Percentiles rank a stretch among this genome's conserved stretches.
Evolutionary conservation across 2,888 invertebrate species (phyloP).

Genomic region (Xylocampa areola): DNA sequence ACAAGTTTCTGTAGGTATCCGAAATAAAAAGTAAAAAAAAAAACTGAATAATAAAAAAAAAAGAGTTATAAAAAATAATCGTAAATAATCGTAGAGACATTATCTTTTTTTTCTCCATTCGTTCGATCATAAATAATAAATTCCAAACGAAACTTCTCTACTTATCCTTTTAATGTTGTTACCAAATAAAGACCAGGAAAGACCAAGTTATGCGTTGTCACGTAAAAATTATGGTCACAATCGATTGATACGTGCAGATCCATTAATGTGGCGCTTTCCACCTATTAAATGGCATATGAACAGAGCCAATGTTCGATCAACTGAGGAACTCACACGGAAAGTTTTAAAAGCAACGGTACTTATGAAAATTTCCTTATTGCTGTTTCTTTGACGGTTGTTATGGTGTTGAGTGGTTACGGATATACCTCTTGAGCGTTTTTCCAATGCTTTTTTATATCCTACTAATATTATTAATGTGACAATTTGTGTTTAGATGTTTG

Average conservation of each 20-base stretch:
- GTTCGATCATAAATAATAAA: too few relatives aligned
- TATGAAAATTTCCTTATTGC: constrained; percentile 1
- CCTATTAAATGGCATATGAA: not conserved
- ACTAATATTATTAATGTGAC: too few relatives aligned
- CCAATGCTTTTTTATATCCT: constrained; percentile 2
- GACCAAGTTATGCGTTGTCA: constrained; percentile 44
- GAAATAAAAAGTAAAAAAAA: too few relatives aligned
- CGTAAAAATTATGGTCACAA: constrained; percentile 33
- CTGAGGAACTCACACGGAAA: not conserved
- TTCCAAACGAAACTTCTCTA: not conserved
- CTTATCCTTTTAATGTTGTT: constrained; percentile 1
- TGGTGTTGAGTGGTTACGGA: constrained; percentile 15
- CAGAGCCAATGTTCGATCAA: constrained; percentile 15
- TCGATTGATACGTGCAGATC: constrained; percentile 55
- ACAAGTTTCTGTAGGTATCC: too few relatives aligned
- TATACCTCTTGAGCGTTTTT: not conserved
- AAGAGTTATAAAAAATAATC: too few relatives aligned
- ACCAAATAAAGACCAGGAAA: constrained; percentile 21
- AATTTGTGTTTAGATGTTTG: too few relatives aligned
- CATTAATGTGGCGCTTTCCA: constrained; percentile 55
- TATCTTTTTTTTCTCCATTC: too few relatives aligned
- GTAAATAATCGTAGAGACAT: too few relatives aligned
- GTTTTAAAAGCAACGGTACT: not conserved
- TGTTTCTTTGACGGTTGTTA: not conserved
- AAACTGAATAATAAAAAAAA: too few relatives aligned